Conservation (phyloP, 2,797 vertebrate genomes). For the Chloroceryle inda region DNA sequence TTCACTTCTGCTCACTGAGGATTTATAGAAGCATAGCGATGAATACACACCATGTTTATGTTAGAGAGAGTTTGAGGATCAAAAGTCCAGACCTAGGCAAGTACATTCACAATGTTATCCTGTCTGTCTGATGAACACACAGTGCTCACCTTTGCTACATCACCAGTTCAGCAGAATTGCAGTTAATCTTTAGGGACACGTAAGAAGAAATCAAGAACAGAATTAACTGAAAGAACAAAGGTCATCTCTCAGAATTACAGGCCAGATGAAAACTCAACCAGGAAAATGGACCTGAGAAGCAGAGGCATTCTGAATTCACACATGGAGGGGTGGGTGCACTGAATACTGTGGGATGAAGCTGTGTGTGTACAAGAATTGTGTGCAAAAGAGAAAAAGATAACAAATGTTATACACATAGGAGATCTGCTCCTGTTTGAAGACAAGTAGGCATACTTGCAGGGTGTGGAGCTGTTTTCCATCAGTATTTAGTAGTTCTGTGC, state of each 20-base stretch:
- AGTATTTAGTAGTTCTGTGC: neutral
- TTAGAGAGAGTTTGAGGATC: neutral
- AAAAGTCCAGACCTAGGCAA: neutral
- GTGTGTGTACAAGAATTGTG: neutral
- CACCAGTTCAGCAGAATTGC: neutral
- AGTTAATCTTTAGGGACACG: neutral
- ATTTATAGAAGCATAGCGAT: neutral
- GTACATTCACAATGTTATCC: neutral
- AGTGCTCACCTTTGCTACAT: neutral
- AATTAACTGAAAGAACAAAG: neutral
- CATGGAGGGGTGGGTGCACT: neutral
- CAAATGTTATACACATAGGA: neutral
- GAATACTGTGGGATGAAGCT: neutral
- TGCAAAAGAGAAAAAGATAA: neutral
- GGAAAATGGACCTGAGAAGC: neutral
- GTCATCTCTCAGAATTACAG: neutral
- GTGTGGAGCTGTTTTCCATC: neutral
- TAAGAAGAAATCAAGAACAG: neutral
- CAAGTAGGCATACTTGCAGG: neutral
- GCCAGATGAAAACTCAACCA: neutral
- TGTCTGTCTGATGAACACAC: neutral
- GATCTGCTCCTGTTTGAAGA: neutral
- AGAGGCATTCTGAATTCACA: neutral
- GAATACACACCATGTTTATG: neutral
- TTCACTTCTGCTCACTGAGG: neutral